These are phyloP conservation scores for Himantopus leucocephalus DNA, from an alignment of 2,113 vertebrate genomes.

Conservation along the genomic window DNA sequence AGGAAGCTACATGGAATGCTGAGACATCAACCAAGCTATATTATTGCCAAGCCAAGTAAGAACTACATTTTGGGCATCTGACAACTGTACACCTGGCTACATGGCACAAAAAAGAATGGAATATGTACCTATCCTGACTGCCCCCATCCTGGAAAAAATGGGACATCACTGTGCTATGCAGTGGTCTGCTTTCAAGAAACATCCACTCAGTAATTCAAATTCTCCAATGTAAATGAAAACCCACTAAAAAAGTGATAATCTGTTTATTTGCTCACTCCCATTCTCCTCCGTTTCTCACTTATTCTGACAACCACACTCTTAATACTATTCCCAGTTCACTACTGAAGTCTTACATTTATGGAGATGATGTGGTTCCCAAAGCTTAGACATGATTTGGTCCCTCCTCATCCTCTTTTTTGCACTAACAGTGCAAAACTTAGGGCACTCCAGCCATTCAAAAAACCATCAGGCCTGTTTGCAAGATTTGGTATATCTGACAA, in stretches of 20 bases:
- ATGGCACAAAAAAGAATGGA: neutral
- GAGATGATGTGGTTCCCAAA: neutral
- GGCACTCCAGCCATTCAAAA: neutral
- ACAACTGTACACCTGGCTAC: fast-evolving
- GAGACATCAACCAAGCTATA: neutral
- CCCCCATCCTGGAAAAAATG: fast-evolving
- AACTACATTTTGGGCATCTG: neutral
- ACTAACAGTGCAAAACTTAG: neutral
- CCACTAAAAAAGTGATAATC: neutral
- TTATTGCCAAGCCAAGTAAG: neutral
- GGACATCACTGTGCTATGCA: neutral
- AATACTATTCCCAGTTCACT: neutral
- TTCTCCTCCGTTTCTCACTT: neutral
- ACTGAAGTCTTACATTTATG: neutral
- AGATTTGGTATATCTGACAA: neutral
- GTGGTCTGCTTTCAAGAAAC: neutral
- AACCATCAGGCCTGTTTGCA: neutral
- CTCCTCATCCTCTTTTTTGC: neutral
- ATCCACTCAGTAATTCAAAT: neutral
- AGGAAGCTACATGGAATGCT: neutral
- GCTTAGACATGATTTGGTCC: neutral
- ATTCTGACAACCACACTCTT: neutral
- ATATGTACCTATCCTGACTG: neutral
- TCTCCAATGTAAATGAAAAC: neutral
- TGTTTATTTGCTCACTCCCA: neutral